Conservation (phyloP, 2,888 invertebrate genomes). For the Prosapia bicincta region DNA sequence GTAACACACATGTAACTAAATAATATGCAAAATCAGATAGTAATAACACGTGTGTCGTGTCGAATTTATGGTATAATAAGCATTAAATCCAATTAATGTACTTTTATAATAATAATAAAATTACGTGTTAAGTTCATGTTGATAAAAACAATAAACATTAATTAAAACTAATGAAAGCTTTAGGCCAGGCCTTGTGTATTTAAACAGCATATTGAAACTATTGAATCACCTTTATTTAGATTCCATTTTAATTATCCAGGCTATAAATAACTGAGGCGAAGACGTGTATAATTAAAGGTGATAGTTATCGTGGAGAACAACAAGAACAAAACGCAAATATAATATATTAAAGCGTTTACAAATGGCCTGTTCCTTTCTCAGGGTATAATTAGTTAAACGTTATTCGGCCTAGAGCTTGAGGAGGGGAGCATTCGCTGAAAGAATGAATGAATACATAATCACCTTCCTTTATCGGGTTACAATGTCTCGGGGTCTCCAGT, state of each 20-base stretch:
- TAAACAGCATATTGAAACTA: neutral
- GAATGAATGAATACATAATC: neutral
- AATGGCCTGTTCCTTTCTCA: constrained; percentile 17
- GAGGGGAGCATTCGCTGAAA: neutral
- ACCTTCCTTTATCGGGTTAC: neutral
- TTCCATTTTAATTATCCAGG: constrained; percentile 26
- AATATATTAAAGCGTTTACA: constrained; percentile 33
- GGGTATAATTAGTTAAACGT: neutral
- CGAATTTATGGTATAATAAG: too few species aligned
- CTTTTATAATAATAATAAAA: neutral
- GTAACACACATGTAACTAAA: too few species aligned
- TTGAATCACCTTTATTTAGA: constrained; percentile 21
- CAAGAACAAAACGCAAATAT: constrained; percentile 29
- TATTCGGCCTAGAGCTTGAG: neutral
- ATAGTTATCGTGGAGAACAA: constrained; percentile 25
- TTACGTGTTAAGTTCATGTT: neutral
- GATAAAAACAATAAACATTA: constrained; percentile 28
- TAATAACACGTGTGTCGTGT: too few species aligned
- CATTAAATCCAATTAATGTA: neutral
- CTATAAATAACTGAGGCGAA: constrained; percentile 16
- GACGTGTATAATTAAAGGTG: constrained; percentile 25
- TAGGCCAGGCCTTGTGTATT: neutral
- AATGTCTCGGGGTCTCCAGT: neutral
- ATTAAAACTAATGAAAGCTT: constrained; percentile 25
- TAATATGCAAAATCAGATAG: too few species aligned